Evolutionary conservation across 1,140 invertebrate genomes (phyloP).

Genomic region (Bradynema listronoti): DNA sequence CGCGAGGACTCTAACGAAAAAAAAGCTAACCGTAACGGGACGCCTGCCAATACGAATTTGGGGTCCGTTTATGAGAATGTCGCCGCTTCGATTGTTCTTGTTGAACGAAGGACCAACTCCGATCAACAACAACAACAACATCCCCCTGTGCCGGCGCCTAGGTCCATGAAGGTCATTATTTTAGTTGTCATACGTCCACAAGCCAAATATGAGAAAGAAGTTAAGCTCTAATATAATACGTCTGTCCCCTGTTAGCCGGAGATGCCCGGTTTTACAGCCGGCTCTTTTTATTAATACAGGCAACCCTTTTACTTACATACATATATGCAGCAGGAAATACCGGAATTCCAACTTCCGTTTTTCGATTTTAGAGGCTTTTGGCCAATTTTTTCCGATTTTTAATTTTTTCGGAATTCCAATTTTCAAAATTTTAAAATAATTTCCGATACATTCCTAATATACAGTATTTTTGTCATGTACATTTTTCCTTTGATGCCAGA

Average conservation of each 20-base stretch:
- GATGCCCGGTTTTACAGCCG: background rate
- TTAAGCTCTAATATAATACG: background rate
- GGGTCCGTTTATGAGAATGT: slow-evolving; percentile 10
- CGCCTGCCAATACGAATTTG: background rate
- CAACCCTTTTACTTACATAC: background rate
- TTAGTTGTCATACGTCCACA: background rate
- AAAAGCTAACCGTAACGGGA: background rate
- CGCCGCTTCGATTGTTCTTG: too few relatives aligned
- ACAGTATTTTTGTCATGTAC: background rate
- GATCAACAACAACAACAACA: background rate
- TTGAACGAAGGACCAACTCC: too few relatives aligned
- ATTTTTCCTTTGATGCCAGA: too few relatives aligned
- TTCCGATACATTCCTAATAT: background rate
- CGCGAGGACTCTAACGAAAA: slow-evolving; percentile 1
- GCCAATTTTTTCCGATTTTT: too few relatives aligned
- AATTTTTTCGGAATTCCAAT: too few relatives aligned
- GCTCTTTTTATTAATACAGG: background rate
- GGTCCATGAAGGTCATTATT: background rate
- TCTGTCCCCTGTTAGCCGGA: background rate
- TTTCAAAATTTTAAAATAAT: slow-evolving; percentile 11
- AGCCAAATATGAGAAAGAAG: too few relatives aligned
- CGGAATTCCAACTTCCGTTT: too few relatives aligned
- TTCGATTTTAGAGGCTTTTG: too few relatives aligned
- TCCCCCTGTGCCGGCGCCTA: background rate
- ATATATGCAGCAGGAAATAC: background rate